Percentiles rank a stretch among this genome's conserved stretches.
Conservation (phyloP, 2,888 invertebrate species). For the Dichetophora obliterata region DNA sequence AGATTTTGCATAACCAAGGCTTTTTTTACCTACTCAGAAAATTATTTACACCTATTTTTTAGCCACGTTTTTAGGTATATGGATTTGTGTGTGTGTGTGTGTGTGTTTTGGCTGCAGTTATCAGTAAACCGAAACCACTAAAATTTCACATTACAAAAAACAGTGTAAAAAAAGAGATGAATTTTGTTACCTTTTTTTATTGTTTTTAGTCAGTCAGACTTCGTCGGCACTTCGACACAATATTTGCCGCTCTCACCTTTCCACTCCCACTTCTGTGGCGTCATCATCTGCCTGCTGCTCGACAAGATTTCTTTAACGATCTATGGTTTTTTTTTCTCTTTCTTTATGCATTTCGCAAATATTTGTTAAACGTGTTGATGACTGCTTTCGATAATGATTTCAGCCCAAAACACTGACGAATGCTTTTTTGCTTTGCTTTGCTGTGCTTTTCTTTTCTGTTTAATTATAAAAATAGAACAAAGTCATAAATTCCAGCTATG, state of each 20-base stretch:
- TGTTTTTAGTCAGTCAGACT: background rate
- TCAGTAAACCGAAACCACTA: too few species aligned
- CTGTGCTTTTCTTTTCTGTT: slow-evolving; percentile 1
- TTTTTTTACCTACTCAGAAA: background rate
- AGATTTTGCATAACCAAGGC: too few species aligned
- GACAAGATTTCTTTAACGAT: too few species aligned
- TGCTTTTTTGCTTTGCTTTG: background rate
- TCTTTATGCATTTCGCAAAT: slow-evolving; percentile 19
- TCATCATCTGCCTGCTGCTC: background rate
- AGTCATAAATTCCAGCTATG: slow-evolving; percentile 22
- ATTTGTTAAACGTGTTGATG: slow-evolving; percentile 35
- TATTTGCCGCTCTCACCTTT: background rate
- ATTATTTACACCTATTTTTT: slow-evolving; percentile 10
- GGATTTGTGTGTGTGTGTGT: too few species aligned
- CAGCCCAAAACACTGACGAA: slow-evolving; percentile 12
- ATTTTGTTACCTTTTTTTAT: slow-evolving; percentile 3
- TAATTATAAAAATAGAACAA: slow-evolving; percentile 29
- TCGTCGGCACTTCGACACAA: background rate
- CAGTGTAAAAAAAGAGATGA: background rate
- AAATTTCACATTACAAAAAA: background rate
- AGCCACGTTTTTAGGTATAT: background rate
- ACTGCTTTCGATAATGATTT: slow-evolving; percentile 15
- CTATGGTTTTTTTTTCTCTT: background rate
- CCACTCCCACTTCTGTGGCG: background rate
- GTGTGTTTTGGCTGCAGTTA: too few species aligned